These are phyloP conservation scores for Sinhomidia bicolor DNA, from an alignment of 2,888 invertebrate genomes.

Conservation along the genomic window DNA sequence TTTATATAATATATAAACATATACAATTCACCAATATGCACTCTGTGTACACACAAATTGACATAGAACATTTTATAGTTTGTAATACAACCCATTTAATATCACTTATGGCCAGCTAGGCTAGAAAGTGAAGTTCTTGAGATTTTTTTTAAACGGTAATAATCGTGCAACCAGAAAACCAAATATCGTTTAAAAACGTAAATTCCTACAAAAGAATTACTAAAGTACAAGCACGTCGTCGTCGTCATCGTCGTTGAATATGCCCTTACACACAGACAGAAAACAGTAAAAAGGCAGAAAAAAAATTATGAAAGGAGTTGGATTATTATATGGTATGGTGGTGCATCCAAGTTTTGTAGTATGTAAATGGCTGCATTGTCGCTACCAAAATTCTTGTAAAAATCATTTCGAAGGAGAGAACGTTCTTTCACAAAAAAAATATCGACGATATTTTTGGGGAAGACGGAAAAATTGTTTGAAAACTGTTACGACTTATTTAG, in stretches of 20 bases:
- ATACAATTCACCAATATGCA: not conserved
- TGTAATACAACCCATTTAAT: not conserved
- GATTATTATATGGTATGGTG: not conserved
- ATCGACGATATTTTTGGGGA: not conserved
- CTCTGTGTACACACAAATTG: not conserved
- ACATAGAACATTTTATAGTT: not conserved
- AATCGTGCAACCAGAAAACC: conserved; percentile 27
- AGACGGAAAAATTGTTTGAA: conserved; percentile 7
- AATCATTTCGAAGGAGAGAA: conserved; percentile 1
- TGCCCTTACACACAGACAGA: not conserved
- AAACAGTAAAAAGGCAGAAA: not conserved
- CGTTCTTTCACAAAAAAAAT: conserved; percentile 46
- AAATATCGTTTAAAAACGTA: conserved; percentile 16
- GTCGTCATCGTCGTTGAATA: not conserved
- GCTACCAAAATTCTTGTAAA: conserved; percentile 6
- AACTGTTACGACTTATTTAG: not conserved
- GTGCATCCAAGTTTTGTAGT: no score
- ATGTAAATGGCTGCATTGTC: conserved; percentile 46
- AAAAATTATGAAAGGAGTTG: not conserved
- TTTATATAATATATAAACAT: not conserved
- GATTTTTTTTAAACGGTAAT: not conserved
- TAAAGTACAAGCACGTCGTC: not conserved
- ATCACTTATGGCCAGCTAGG: not conserved
- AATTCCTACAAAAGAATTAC: not conserved
- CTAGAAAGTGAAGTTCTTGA: conserved; percentile 27